These are phyloP conservation scores for Bubo bubo DNA, from an alignment of 2,113 vertebrate species.

Conservation along the genomic window DNA sequence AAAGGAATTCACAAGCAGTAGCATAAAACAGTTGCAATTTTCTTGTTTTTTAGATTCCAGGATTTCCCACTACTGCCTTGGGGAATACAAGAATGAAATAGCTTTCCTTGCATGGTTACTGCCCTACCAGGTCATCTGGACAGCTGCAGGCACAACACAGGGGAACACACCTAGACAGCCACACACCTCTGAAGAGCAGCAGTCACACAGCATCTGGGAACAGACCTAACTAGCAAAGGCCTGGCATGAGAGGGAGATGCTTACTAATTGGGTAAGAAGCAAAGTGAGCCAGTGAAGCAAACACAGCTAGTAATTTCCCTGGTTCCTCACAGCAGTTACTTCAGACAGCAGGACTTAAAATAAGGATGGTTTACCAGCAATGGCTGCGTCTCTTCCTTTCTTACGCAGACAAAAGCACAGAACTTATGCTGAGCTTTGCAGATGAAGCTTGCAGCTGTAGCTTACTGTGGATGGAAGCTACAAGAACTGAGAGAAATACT, in stretches of 20 bases:
- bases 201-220: not conserved
- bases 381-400: not conserved
- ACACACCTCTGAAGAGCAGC: not conserved
- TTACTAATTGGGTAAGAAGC: not conserved
- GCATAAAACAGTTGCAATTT: not conserved
- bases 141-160: not conserved
- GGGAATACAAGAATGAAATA: not conserved
- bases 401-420: not conserved
- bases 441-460: not conserved
- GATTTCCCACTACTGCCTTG: not conserved
- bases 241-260: not conserved
- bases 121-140: not conserved
- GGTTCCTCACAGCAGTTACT: not conserved
- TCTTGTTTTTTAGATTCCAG: not conserved
- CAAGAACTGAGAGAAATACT: not conserved
- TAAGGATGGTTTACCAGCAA: not conserved
- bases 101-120: not conserved
- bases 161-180: not conserved
- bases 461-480: not conserved
- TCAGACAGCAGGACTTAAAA: not conserved
- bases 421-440: not conserved
- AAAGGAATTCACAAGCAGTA: not conserved
- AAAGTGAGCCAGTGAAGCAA: not conserved
- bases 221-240: not conserved
- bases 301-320: not conserved